Percentiles rank a stretch among this genome's conserved stretches.
These are phyloP conservation scores for Strix occidentalis DNA, from an alignment of 2,797 vertebrate genomes.

Conservation along the genomic window DNA sequence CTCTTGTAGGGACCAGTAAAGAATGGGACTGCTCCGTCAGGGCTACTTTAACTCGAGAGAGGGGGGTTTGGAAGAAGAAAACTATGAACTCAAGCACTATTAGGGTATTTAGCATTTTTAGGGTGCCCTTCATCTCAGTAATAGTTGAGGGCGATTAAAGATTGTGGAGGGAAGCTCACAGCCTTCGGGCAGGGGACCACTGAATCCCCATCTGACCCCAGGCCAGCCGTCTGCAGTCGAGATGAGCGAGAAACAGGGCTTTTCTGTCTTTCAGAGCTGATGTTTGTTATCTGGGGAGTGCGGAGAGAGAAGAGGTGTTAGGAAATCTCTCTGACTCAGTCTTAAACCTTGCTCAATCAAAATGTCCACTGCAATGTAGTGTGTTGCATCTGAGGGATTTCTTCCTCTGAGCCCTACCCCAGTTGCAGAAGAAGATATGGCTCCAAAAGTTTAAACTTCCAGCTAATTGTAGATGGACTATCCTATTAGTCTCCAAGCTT, in stretches of 20 bases:
- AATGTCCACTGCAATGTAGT: neutral
- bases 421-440: neutral
- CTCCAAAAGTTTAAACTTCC: neutral
- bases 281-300: neutral
- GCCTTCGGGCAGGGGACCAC: neutral
- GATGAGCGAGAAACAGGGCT: neutral
- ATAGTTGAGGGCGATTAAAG: neutral
- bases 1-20: neutral
- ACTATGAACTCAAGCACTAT: accelerated
- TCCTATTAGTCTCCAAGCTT: neutral
- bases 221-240: neutral
- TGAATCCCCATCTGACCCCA: neutral
- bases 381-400: neutral
- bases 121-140: neutral
- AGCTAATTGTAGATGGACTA: neutral
- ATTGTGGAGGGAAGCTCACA: neutral
- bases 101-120: neutral
- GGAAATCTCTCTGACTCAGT: constrained; percentile 52
- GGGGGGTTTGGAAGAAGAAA: neutral
- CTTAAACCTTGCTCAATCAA: neutral
- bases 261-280: neutral
- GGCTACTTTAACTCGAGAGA: neutral
- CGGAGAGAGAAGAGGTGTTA: neutral
- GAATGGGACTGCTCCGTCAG: neutral
- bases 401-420: neutral